Conservation (phyloP, 1,140 invertebrate species). For the Telenomus remus region DNA sequence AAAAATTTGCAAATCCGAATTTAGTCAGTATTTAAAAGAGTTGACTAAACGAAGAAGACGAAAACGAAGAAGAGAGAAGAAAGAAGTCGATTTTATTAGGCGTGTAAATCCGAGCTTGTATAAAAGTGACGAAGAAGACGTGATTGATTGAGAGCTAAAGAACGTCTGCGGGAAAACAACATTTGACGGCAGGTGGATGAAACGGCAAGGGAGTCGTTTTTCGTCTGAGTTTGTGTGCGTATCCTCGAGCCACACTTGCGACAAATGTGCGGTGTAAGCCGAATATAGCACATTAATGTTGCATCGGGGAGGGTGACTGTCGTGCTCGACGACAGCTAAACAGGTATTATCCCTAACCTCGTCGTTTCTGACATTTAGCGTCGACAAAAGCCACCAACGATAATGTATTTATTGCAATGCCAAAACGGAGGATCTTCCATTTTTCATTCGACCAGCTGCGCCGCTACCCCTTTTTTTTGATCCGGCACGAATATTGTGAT, state of each 20-base stretch:
- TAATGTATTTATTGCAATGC: conserved; percentile 57
- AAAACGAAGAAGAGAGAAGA: conserved; percentile 16
- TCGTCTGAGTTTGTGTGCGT: conserved; percentile 31
- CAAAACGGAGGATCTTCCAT: conserved; percentile 44
- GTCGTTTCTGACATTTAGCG: conserved; percentile 43
- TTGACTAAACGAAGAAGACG: conserved; percentile 2
- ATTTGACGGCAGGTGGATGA: conserved; percentile 50
- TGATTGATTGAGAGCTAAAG: conserved; percentile 64
- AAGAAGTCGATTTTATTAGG: conserved; percentile 50
- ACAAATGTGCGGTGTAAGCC: conserved; percentile 65
- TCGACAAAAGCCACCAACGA: conserved; percentile 46
- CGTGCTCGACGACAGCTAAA: conserved; percentile 63
- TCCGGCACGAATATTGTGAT: conserved; percentile 4
- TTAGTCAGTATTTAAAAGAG: too few species aligned
- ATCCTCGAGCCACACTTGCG: conserved; percentile 46
- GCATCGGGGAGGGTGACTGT: conserved; percentile 63
- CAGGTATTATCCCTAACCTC: conserved; percentile 62
- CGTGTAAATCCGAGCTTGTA: conserved; percentile 55
- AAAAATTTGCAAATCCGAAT: too few species aligned
- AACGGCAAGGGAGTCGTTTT: conserved; percentile 19
- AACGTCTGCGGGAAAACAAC: conserved; percentile 54
- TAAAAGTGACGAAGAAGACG: conserved; percentile 50
- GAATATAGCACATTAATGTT: conserved; percentile 67
- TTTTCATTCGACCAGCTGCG: conserved; percentile 38
- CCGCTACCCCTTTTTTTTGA: conserved; percentile 11